Conservation (phyloP, 2,113 vertebrate genomes). For the Carassius auratus region DNA sequence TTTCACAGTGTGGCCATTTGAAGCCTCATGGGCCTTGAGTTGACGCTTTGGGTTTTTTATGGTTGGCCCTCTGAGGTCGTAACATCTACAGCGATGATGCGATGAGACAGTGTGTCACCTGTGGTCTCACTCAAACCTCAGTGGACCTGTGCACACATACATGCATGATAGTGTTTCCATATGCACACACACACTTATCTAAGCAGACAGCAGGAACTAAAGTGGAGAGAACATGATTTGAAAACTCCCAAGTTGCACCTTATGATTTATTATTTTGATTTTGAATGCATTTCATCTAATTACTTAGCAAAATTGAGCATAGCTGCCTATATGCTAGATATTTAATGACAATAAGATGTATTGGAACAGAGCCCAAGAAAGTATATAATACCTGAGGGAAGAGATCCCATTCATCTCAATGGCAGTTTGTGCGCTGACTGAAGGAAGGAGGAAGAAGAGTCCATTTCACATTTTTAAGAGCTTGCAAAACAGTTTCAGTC, state of each 20-base stretch:
- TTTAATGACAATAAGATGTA: background rate
- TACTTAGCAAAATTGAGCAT: background rate
- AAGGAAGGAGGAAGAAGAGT: background rate
- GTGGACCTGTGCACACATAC: background rate
- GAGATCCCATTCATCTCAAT: background rate
- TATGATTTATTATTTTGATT: background rate
- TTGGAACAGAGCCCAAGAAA: background rate
- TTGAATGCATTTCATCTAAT: background rate
- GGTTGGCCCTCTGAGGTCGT: background rate
- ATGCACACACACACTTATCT: background rate
- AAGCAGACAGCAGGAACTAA: background rate
- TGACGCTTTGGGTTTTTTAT: constrained; percentile 20
- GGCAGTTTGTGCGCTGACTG: background rate
- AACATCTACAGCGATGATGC: background rate
- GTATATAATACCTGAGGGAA: background rate
- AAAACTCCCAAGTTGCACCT: background rate
- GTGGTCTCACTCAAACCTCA: constrained; percentile 19
- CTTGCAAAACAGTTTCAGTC: background rate
- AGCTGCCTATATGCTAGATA: background rate
- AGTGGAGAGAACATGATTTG: background rate
- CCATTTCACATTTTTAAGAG: background rate
- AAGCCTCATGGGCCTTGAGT: background rate
- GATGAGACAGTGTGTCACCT: constrained; percentile 40
- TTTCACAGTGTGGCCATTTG: constrained; percentile 1
- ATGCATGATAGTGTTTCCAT: background rate